phyloP scores from a whole-genome alignment of 2,888 invertebrate species.

The Acleris holmiana region DNA sequence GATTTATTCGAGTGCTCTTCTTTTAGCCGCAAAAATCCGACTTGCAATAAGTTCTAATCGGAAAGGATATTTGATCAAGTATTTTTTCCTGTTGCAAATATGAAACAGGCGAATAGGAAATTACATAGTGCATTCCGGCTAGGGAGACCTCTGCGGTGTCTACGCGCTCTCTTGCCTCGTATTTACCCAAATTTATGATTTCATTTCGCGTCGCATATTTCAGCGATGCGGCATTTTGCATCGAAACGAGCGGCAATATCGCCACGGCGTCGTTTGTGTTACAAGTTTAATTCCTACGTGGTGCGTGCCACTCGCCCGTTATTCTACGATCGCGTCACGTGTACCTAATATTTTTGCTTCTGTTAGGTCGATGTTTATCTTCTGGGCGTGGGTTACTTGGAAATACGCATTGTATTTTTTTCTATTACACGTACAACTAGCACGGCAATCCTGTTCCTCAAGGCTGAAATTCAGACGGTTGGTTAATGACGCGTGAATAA shows the following conservation, averaged over 20 bases:
- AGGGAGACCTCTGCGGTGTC: conserved; percentile 25
- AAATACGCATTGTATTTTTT: conserved; percentile 10
- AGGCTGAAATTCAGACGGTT: no score
- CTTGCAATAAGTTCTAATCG: neutral
- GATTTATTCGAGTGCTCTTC: conserved; percentile 25
- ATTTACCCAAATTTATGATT: conserved; percentile 42
- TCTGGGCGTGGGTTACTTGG: conserved; percentile 22
- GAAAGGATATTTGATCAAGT: neutral
- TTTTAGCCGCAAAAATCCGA: conserved; percentile 1
- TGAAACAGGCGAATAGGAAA: conserved; percentile 29
- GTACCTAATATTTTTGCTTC: conserved; percentile 30
- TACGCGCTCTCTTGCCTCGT: conserved; percentile 35
- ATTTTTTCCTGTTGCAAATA: conserved; percentile 10
- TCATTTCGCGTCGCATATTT: conserved; percentile 42
- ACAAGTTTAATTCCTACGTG: conserved; percentile 35
- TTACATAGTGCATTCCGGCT: conserved; percentile 26
- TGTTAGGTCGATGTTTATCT: conserved; percentile 25
- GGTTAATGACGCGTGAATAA: no score
- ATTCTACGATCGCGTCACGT: conserved; percentile 15
- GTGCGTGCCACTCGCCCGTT: conserved; percentile 22
- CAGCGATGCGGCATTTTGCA: conserved; percentile 40
- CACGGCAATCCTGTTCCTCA: neutral
- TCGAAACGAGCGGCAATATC: conserved; percentile 38
- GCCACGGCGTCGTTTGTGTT: conserved; percentile 22
- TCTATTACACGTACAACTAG: neutral